A percentile compares a stretch with the other conserved stretches of the same genome.
These are phyloP conservation scores for Leucophenga montana DNA, from an alignment of 2,888 invertebrate species.

Conservation along the genomic window DNA sequence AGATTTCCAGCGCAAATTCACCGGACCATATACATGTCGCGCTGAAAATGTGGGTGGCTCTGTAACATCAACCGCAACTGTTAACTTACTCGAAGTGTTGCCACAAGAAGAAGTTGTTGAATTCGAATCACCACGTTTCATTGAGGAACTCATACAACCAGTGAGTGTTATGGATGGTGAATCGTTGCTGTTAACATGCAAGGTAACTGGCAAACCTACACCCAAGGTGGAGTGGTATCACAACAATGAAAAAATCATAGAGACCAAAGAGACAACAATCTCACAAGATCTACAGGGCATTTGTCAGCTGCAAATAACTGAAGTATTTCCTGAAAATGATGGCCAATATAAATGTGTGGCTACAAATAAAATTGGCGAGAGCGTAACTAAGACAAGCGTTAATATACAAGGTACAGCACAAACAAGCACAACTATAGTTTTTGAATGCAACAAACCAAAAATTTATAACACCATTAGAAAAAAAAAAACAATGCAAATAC, in stretches of 20 bases:
- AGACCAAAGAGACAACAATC: conserved; percentile 84
- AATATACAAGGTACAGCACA: conserved; percentile 84
- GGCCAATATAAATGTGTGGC: conserved; percentile 90
- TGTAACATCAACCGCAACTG: conserved; percentile 86
- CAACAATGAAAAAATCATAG: conserved; percentile 80
- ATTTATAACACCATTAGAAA: conserved; percentile 42
- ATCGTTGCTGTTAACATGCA: conserved; percentile 82
- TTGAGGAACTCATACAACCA: conserved; percentile 80
- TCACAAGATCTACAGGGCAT: conserved; percentile 84
- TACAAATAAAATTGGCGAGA: conserved; percentile 87
- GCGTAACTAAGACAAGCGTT: conserved; percentile 83
- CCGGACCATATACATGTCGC: conserved; percentile 87
- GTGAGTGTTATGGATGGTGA: conserved; percentile 92
- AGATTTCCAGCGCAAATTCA: conserved; percentile 80
- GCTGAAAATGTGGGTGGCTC: conserved; percentile 93
- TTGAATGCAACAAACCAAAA: background rate
- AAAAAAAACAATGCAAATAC: conserved; percentile 32
- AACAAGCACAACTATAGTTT: background rate
- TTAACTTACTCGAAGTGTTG: conserved; percentile 77
- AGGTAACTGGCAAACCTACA: conserved; percentile 84
- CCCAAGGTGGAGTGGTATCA: conserved; percentile 89
- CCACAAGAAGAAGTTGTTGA: conserved; percentile 76
- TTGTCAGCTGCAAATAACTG: conserved; percentile 86
- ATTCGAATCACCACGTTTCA: conserved; percentile 83
- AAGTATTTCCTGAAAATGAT: conserved; percentile 93